Evolutionary conservation across 2,113 vertebrate genomes (phyloP), one percentile per base, ranked within the genome.

Genomic region (Zosterops hypoxanthus): DNA sequence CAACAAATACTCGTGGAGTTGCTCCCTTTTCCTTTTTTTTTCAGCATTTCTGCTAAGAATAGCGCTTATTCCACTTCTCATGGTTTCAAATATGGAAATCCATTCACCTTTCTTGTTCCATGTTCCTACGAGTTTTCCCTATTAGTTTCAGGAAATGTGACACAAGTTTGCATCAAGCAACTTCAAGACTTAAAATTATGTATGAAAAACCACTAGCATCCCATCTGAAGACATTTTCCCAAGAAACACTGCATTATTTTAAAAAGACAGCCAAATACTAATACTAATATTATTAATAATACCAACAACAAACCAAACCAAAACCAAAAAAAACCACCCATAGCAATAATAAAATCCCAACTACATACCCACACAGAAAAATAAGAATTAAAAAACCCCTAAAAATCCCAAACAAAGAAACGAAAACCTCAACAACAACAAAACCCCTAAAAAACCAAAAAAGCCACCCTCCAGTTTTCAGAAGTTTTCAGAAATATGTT

Each of bases 31-130:
- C 77, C 36, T 92, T 87, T 77, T 52, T 87, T 83, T 89, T 75
- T 25, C 76, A 92, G 83, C 75, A 95, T 61, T 92, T 96, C 94
- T 97, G 94, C 91, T 96, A 97, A 94, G 91, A 96, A 94, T 71
- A 97, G 61, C 60, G 81, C 68, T 92, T 82, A 95, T 24, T 81
- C 59, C 82, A 94, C 89, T 63, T 86, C 85, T 77, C 64, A 55
- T 79, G 88, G 60, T 79, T 95, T 86, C 56, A 93, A 86, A 77
- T 24, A n/a, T 72, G 60, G 79, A 91, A 97, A 97, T 47, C 56
- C 82, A 78, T 92, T 95, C 34, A 87, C 59, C 71, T 97, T 96
- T 88, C 88, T 95, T 95, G 89, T 86, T 95, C 88, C 68, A 39
- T 23, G 26, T 79, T 96, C 95, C 77, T 92, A 96, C 5, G 11